Conservation (phyloP, 2,113 vertebrate species). For the Nothocercus nigrocapillus region DNA sequence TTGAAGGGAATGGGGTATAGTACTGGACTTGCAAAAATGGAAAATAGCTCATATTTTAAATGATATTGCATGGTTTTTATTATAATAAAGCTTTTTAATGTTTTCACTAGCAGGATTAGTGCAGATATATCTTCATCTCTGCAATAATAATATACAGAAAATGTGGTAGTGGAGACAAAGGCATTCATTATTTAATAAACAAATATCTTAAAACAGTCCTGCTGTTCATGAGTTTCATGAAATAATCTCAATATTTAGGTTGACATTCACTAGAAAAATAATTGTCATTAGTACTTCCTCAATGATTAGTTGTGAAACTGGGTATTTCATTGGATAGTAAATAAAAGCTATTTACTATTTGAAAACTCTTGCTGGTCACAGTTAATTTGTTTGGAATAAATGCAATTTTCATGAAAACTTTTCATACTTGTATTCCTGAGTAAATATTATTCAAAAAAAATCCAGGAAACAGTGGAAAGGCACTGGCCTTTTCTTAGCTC, state of each 20-base stretch:
- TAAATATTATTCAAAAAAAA: neutral
- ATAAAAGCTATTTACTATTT: neutral
- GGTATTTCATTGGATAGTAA: neutral
- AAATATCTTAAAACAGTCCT: neutral
- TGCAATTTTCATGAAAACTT: neutral
- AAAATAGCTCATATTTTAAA: neutral
- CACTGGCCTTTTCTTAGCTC: neutral
- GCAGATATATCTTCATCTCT: neutral
- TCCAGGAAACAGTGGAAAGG: neutral
- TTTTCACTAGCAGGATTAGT: neutral
- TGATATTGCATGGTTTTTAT: neutral
- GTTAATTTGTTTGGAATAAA: neutral
- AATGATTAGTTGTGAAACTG: neutral
- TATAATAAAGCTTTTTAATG: neutral
- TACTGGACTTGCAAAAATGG: neutral
- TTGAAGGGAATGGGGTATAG: neutral
- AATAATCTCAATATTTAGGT: neutral
- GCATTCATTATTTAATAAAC: neutral
- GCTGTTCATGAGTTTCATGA: neutral
- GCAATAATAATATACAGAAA: neutral
- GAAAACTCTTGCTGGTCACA: neutral
- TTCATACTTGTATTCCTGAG: neutral
- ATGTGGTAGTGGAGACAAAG: neutral
- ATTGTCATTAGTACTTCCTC: neutral
- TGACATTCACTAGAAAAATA: neutral